Evolutionary conservation across 2,888 invertebrate species (phyloP).

Genomic region (Celastrina argiolus): DNA sequence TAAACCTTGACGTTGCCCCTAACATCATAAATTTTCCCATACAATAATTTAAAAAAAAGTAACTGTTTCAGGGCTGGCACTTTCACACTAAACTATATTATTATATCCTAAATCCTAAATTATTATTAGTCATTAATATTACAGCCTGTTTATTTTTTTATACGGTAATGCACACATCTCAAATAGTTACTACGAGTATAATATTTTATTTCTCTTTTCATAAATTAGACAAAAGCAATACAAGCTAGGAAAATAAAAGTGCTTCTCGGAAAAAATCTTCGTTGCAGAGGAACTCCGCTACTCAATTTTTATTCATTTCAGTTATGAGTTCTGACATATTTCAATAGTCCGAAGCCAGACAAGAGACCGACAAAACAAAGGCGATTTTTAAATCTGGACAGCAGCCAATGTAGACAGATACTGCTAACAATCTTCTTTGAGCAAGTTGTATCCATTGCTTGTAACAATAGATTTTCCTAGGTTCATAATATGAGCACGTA

Average conservation of each 20-base stretch:
- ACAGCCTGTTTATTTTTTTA: too few relatives aligned
- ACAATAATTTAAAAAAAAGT: too few relatives aligned
- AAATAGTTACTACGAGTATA: too few relatives aligned
- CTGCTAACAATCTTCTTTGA: background rate
- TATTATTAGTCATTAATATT: too few relatives aligned
- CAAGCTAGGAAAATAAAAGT: background rate
- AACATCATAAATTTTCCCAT: too few relatives aligned
- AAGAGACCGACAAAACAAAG: conserved; percentile 6
- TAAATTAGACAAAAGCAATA: background rate
- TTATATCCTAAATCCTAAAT: too few relatives aligned
- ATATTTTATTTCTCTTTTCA: too few relatives aligned
- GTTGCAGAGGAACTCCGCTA: background rate
- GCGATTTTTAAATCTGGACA: background rate
- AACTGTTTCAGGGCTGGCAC: too few relatives aligned
- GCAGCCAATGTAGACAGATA: background rate
- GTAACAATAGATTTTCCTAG: background rate
- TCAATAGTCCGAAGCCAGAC: conserved; percentile 8
- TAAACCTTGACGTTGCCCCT: too few relatives aligned
- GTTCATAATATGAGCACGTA: background rate
- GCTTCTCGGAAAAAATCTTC: background rate
- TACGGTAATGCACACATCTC: too few relatives aligned
- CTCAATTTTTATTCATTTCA: conserved; percentile 1
- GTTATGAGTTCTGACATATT: background rate
- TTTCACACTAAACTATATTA: too few relatives aligned
- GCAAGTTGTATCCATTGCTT: background rate